phyloP scores from a whole-genome alignment of 2,797 vertebrate genomes.

The Spheniscus humboldti region DNA sequence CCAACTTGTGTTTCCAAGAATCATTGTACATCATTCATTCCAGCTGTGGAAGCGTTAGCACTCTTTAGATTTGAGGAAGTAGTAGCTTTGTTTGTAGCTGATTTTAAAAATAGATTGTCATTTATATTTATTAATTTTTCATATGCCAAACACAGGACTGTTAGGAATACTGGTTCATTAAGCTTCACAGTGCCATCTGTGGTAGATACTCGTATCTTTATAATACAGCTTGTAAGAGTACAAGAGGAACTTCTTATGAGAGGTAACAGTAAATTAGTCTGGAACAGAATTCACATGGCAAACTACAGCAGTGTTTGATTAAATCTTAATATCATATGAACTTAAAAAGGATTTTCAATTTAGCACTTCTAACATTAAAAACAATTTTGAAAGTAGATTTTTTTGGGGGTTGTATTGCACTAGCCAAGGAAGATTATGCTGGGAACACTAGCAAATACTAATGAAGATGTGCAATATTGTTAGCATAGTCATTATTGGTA shows the following conservation, averaged over 20 bases:
- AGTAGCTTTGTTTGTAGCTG: not conserved
- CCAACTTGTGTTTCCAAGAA: not conserved
- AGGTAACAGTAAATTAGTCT: not conserved
- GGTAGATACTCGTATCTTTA: not conserved
- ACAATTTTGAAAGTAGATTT: not conserved
- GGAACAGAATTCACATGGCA: not conserved
- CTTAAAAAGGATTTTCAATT: not conserved
- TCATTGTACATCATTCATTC: not conserved
- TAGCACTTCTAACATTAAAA: not conserved
- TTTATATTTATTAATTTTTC: not conserved
- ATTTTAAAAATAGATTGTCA: not conserved
- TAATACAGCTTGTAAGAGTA: not conserved
- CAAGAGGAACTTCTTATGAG: not conserved
- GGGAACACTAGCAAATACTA: not conserved
- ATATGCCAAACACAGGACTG: not conserved
- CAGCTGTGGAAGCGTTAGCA: not conserved
- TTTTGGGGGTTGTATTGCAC: not conserved
- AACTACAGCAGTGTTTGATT: not conserved
- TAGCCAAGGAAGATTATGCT: not conserved
- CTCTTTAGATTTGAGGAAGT: not conserved
- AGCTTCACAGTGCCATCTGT: not conserved
- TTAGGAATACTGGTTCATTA: not conserved
- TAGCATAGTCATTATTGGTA: not conserved
- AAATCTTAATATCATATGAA: not conserved
- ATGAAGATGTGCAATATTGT: not conserved